Conservation (phyloP, 1,140 invertebrate genomes). For the Manduca sexta region DNA sequence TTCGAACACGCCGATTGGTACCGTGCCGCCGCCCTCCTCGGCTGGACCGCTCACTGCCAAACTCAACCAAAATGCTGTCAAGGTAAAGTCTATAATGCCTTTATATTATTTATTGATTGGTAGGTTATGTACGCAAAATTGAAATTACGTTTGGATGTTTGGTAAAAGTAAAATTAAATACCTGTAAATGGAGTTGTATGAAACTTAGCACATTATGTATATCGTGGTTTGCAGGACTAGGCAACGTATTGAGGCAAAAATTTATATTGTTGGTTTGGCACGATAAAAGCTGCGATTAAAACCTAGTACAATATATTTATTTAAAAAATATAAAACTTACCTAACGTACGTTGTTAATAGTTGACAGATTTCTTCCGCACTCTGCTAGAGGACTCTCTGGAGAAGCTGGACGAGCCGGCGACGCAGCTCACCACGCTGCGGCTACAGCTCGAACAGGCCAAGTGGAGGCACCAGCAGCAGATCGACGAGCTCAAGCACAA, state of each 20-base stretch:
- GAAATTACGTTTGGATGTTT: too few relatives aligned
- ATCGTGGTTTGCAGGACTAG: too few relatives aligned
- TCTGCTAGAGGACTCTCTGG: conserved; percentile 49
- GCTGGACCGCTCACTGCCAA: conserved; percentile 56
- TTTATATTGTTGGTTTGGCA: too few relatives aligned
- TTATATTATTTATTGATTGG: conserved; percentile 2
- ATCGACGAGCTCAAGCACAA: conserved; percentile 67
- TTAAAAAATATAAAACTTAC: neutral
- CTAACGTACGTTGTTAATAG: conserved; percentile 18
- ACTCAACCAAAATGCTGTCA: conserved; percentile 57
- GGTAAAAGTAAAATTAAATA: too few relatives aligned
- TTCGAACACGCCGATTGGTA: conserved; percentile 24
- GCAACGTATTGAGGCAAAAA: too few relatives aligned
- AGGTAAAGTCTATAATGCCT: conserved; percentile 30
- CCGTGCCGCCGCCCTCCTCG: conserved; percentile 37
- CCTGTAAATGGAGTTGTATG: too few relatives aligned
- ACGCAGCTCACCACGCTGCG: conserved; percentile 30
- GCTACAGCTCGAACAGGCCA: conserved; percentile 45
- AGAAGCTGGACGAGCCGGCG: conserved; percentile 47
- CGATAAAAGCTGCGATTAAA: too few relatives aligned
- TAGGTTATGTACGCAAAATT: too few relatives aligned
- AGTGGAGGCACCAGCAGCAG: conserved; percentile 62
- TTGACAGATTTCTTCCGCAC: conserved; percentile 58
- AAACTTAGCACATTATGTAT: too few relatives aligned
- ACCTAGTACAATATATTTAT: too few relatives aligned